Evolutionary conservation across 2,888 invertebrate genomes (phyloP), one percentile per base, ranked within the genome.

Genomic region (Acleris holmiana): DNA sequence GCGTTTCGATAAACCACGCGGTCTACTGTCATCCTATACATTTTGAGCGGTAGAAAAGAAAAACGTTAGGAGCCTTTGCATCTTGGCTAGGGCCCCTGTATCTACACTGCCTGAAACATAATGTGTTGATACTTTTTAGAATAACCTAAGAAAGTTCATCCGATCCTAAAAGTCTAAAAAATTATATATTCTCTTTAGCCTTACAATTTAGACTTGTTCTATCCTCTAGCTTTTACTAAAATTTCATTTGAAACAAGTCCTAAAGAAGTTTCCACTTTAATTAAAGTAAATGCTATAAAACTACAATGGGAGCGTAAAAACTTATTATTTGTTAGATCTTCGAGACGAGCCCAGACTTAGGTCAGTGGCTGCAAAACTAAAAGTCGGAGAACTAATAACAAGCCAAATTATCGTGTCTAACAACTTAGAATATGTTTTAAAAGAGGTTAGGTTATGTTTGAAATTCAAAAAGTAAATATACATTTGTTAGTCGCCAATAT

Each of bases 381-480:
- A 35, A 44, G n/a, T 63, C 51, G 56, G 19, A 13, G 23, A 63
- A 58, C 63, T 63, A 23, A 21, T 58, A 63, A 63, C 40, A 47
- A 58, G 40, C 8, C 23, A 41, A 58, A 51, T 53, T 63, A 58
- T 58, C 51, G 46, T 49, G 57, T 58, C 57, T 58, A 40, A 13
- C 23, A 58, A 58, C 40, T 53, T 47, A 17, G 53, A 61, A 47
- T 17, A 35, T 61, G 61, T 47, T 54, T 35, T 53, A 18, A 19
- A 35, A 35, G 47, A 13, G 8, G 18, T 47, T 18, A 18, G 19
- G 19, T 47, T 47, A 13, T 13, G 19, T 19, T 47, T 18, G 4
- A 47, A 18, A 44, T 15, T 19, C 19, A 35, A 35, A 35, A 35
- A 4, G 35, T 13, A 35, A 35, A 35, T 35, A 35, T 13, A 35